Evolutionary conservation across 2,113 vertebrate genomes (phyloP), one percentile per base, ranked within the genome.

Genomic region (Cochlearius cochlearius): DNA sequence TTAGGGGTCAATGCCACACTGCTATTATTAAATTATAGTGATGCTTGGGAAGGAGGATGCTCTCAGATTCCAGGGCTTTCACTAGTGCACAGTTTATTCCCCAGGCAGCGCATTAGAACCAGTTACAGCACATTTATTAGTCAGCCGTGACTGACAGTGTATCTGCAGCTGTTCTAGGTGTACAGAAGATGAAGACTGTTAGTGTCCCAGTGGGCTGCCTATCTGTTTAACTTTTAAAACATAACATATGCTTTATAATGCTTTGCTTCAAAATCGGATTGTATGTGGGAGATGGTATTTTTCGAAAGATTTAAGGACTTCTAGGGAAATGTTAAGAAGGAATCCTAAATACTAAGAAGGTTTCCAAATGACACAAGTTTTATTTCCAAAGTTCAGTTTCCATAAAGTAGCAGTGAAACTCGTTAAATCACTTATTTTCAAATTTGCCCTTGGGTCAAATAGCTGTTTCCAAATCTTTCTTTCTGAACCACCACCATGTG

Each of bases 71-170:
- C 67, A 18, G 7, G 34, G 25, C 25, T 67, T 56, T 76, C 0
- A 0, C 9, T 29, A 29, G 6, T 25, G 30, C 32, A 79, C 16
- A 20, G 5, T 66, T 88, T 62, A 34, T 58, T 66, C 25, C 45
- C 23, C 1, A 4, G n/a, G 25, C 49, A 80, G 30, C 0, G 0
- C 13, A 27, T 43, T 29, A 38, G 34, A 32, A 86, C 11, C 15
- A 59, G 58, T 50, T 62, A 30, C 0, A 21, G 52, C 6, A 38
- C 16, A 25, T 71, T 94, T 86, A 11, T 11, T 16, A 75, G 21
- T 38, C 72, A 68, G 58, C 39, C 0, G 0, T 82, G 71, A 72
- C 78, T 56, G 69, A 41, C 16, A 53, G n/a, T 27, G 12, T 39
- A 7, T 29, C 59, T 76, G 63, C 36, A 88, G 74, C 71, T 73